A percentile compares a stretch with the other conserved stretches of the same genome.
These are phyloP conservation scores for Myotis daubentonii DNA, from an alignment of 2,797 vertebrate genomes.

Conservation along the genomic window DNA sequence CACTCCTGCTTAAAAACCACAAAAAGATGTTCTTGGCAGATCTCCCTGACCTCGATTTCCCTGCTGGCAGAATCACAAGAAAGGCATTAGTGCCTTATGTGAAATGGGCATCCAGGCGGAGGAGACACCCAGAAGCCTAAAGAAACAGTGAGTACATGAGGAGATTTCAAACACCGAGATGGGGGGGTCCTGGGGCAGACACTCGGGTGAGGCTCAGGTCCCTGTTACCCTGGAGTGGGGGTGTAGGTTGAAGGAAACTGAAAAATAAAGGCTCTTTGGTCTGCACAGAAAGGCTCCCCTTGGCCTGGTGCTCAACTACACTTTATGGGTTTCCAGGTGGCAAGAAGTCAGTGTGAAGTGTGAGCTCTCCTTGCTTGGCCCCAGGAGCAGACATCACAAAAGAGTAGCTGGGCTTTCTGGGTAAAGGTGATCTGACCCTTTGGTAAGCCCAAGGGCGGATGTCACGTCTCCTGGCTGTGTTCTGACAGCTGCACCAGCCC, in stretches of 20 bases:
- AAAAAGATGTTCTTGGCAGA: slow-evolving; percentile 51
- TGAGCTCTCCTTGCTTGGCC: background rate
- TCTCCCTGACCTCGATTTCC: slow-evolving; percentile 44
- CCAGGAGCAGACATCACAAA: background rate
- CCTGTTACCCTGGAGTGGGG: background rate
- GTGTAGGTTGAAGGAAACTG: background rate
- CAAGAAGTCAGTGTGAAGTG: background rate
- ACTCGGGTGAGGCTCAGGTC: background rate
- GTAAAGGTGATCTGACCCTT: background rate
- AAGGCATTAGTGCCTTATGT: slow-evolving; percentile 40
- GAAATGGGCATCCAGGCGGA: background rate
- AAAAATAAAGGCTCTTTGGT: background rate
- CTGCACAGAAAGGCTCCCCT: background rate
- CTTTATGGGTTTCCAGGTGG: background rate
- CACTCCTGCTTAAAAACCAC: slow-evolving; percentile 26
- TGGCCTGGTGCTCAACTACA: background rate
- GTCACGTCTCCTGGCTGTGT: background rate
- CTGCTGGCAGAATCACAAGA: slow-evolving; percentile 43
- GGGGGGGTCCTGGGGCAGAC: background rate
- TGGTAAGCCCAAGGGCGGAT: background rate
- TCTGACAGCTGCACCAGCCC: background rate
- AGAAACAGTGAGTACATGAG: background rate
- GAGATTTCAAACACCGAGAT: slow-evolving; percentile 19
- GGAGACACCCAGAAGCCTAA: background rate
- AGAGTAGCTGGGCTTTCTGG: background rate